These are phyloP conservation scores for Cromileptes altivelis DNA, from an alignment of 2,113 vertebrate genomes.

Conservation along the genomic window DNA sequence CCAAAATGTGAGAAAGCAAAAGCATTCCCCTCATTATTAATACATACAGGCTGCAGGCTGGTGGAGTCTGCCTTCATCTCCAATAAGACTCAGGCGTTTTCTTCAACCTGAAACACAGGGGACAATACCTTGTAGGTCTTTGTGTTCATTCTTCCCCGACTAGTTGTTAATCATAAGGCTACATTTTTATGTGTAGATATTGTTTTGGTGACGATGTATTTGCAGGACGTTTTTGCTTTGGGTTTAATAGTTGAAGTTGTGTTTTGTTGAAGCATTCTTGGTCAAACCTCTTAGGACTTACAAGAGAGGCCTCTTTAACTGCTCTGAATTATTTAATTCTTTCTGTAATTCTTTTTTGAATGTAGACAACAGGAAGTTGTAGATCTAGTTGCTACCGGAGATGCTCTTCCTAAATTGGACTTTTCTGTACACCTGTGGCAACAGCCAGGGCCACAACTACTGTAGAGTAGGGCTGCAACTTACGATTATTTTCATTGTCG, in stretches of 20 bases:
- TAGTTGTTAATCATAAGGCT: background rate
- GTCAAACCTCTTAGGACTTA: background rate
- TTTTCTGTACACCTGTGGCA: background rate
- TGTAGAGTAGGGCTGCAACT: too few species aligned
- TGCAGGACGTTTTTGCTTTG: background rate
- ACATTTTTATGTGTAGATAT: background rate
- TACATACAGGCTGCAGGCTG: constrained; percentile 58
- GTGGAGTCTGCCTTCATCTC: constrained; percentile 46
- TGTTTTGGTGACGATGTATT: background rate
- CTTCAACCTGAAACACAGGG: constrained; percentile 41
- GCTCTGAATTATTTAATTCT: too few species aligned
- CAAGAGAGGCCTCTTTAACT: too few species aligned
- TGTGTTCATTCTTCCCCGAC: background rate
- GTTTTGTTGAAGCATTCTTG: background rate
- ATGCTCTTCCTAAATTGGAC: background rate
- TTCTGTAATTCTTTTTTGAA: background rate
- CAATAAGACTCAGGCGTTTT: constrained; percentile 47
- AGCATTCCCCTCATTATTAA: constrained; percentile 45
- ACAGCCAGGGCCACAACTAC: background rate
- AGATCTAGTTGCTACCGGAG: background rate
- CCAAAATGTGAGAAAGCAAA: constrained; percentile 45
- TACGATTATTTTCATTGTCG: too few species aligned
- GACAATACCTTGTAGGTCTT: constrained; percentile 7
- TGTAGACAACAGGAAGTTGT: background rate
- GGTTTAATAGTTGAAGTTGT: background rate